Evolutionary conservation across 1,140 invertebrate genomes (phyloP).

Genomic region (Lucilia cuprina): DNA sequence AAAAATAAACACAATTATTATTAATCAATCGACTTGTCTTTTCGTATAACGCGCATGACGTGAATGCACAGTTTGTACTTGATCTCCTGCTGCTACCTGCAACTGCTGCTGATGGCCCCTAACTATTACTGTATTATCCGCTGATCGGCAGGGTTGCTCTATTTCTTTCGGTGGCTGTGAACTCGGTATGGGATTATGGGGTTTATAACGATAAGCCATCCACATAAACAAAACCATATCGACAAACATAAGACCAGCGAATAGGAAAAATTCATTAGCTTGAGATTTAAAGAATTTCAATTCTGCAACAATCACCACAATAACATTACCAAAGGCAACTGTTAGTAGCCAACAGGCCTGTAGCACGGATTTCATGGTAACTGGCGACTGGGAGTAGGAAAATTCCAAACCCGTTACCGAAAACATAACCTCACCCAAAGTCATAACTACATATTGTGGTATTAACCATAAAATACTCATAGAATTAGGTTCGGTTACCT

Average conservation of each 20-base stretch:
- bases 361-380: slow-evolving; percentile 89
- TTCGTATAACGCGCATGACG: neutral
- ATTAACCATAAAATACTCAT: slow-evolving; percentile 84
- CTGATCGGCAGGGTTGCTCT: neutral
- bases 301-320: slow-evolving; percentile 81
- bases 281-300: slow-evolving; percentile 55
- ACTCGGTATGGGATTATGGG: slow-evolving; percentile 40
- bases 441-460: slow-evolving; percentile 87
- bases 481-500: slow-evolving; percentile 72
- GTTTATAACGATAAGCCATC: slow-evolving; percentile 75
- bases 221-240: slow-evolving; percentile 84
- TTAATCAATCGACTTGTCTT: neutral
- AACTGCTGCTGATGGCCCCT: neutral
- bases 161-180: neutral
- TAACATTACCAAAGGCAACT: slow-evolving; percentile 90
- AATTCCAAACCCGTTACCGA: slow-evolving; percentile 91
- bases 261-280: slow-evolving; percentile 84
- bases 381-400: slow-evolving; percentile 87
- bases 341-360: slow-evolving; percentile 91
- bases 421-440: slow-evolving; percentile 84
- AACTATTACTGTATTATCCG: neutral
- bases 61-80: neutral
- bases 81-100: neutral
- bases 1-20: neutral
- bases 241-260: slow-evolving; percentile 81